phyloP scores from a whole-genome alignment of 2,797 vertebrate species.

The Halcyon chelicuti region DNA sequence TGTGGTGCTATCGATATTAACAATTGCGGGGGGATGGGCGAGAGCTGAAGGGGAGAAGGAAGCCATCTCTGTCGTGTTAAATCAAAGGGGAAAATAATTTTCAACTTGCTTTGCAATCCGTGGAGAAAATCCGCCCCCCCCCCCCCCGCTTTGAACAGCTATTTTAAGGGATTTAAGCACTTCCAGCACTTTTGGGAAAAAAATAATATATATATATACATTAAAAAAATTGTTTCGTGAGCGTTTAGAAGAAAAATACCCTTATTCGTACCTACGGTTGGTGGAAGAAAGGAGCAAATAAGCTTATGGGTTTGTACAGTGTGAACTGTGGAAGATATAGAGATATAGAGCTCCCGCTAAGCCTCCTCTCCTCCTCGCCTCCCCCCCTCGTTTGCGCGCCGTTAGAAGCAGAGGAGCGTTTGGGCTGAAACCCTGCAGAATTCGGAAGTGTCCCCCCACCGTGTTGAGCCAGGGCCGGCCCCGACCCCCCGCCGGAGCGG shows the following conservation, averaged over 20 bases:
- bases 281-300: not conserved
- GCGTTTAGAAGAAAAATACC: not conserved
- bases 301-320: not conserved
- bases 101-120: not conserved
- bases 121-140: not conserved
- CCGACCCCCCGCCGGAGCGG: not conserved
- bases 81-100: not conserved
- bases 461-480: not conserved
- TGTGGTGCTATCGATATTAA: slow-evolving; percentile 31
- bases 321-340: accelerated
- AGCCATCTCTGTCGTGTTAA: not conserved
- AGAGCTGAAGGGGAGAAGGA: not conserved
- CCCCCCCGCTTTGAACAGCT: accelerated
- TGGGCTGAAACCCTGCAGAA: not conserved
- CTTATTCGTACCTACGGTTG: not conserved
- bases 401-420: not conserved
- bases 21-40: slow-evolving; percentile 51
- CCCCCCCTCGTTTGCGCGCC: not conserved
- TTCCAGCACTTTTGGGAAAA: not conserved
- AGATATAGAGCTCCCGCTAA: not conserved
- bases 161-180: not conserved
- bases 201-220: no score
- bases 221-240: not conserved
- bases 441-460: accelerated
- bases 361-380: not conserved